phyloP scores from a whole-genome alignment of 2,797 vertebrate genomes.

The Tiaroga cobitis region DNA sequence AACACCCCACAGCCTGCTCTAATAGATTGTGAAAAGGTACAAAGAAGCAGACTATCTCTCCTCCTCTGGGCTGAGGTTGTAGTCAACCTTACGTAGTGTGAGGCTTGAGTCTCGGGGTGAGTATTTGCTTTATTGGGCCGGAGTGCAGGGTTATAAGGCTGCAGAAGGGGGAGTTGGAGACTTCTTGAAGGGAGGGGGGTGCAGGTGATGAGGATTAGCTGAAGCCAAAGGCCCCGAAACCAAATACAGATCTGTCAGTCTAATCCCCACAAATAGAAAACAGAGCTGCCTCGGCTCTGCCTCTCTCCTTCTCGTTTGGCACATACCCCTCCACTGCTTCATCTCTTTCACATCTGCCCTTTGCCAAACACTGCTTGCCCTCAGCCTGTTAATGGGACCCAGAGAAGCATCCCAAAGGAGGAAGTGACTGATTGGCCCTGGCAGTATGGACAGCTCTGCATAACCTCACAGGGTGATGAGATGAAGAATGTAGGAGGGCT shows the following conservation, averaged over 20 bases:
- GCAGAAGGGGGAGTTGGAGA: constrained; percentile 66
- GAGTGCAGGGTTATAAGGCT: constrained; percentile 45
- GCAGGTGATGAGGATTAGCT: constrained; percentile 86
- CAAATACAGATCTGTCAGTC: constrained; percentile 86
- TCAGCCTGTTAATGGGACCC: constrained; percentile 68
- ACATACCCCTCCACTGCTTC: constrained; percentile 68
- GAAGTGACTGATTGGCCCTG: constrained; percentile 73
- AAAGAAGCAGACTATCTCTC: constrained; percentile 33
- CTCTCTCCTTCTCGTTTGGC: constrained; percentile 70
- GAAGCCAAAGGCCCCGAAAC: constrained; percentile 82
- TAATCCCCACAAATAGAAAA: constrained; percentile 87
- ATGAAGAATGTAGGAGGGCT: constrained; percentile 71
- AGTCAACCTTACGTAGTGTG: constrained; percentile 77
- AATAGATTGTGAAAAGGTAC: constrained; percentile 59
- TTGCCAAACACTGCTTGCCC: constrained; percentile 48
- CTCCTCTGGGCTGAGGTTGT: constrained; percentile 72
- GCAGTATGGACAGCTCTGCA: constrained; percentile 73
- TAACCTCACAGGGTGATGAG: constrained; percentile 72
- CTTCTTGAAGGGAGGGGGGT: constrained; percentile 61
- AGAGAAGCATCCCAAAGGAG: constrained; percentile 72
- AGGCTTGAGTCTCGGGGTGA: constrained; percentile 79
- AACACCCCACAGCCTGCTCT: constrained; percentile 64
- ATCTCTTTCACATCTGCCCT: constrained; percentile 49
- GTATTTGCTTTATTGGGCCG: constrained; percentile 75
- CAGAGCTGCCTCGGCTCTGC: constrained; percentile 71